Evolutionary conservation across 2,797 vertebrate species (phyloP), one percentile per base, ranked within the genome.

Genomic region (Okamejei kenojei): DNA sequence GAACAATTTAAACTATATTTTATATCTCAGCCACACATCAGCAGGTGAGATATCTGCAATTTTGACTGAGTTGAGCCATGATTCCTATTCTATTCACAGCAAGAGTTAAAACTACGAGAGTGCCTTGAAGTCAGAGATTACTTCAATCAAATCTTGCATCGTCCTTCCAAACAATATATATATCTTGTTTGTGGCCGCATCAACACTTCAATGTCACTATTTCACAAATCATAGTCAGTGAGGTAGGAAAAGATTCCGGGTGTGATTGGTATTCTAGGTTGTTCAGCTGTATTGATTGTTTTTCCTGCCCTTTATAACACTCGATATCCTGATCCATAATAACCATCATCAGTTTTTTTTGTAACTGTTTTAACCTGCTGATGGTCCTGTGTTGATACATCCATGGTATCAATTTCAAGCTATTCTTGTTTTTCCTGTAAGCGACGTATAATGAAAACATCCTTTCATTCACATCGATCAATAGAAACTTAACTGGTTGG

Each of bases 201-300:
- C n/a, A 61, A 78, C 61, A 65, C 58, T 80, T 93, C 29, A 38
- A 78, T 68, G 93, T 45, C 58, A 45, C 61, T 13, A 71, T n/a
- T 65, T 81, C 63, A 93, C 79, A 93, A 93, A 93, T 79, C 77
- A 93, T 45, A 63, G 17, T 54, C 63, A 73, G 61, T 71, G 63
- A 38, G 63, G 45, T 82, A 17, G 61, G 71, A n/a, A 65, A 78
- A 38, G 61, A 54, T 93, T 45, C 61, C 23, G 23, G 23, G 32
- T 82, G 63, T 82, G 93, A 93, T 73, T 93, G 79, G 10, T 45
- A 65, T 68, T 63, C 93, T 54, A 11, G 29, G 29, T 68, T 65
- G 29, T 86, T 88, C 11, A 68, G 61, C 17, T 88, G 61, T 9
- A 65, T 88, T 88, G 84, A 88, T 32, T 65, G 29, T 32, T 68